Percentiles rank a stretch among this genome's conserved stretches.
These are phyloP conservation scores for Holothuria glaberrima DNA, from an alignment of 35 echinoderm and acorn worm genomes.

Conservation along the genomic window DNA sequence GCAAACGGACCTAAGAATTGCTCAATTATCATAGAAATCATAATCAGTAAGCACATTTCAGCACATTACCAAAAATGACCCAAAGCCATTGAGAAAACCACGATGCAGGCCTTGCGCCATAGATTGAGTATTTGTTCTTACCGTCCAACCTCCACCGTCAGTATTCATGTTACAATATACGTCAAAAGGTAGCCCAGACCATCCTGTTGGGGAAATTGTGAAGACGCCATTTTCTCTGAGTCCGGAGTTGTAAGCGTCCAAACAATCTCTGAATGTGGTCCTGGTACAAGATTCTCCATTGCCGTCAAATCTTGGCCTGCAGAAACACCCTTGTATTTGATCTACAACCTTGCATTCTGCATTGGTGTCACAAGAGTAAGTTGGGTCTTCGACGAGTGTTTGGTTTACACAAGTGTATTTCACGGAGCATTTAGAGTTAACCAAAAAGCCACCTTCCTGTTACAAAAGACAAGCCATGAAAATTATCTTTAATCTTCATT, in stretches of 20 bases:
- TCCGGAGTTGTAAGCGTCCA: not conserved
- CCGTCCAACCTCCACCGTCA: no score
- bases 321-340: not conserved
- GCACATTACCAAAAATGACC: no score
- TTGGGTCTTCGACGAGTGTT: not conserved
- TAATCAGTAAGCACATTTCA: no score
- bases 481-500: no score
- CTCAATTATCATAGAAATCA: no score
- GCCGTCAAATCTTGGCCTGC: not conserved
- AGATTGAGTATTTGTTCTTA: no score
- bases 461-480: no score
- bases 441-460: not conserved
- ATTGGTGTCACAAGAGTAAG: not conserved
- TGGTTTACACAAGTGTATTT: not conserved
- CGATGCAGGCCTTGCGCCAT: no score
- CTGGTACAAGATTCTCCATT: not conserved
- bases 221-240: not conserved
- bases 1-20: no score
- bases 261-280: not conserved
- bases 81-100: no score
- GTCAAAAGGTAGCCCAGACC: not conserved
- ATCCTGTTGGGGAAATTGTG: not conserved
- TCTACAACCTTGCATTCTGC: not conserved
- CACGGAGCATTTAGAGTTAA: not conserved
- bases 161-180: no score